Evolutionary conservation across 1,140 invertebrate genomes (phyloP).

Genomic region (Pseudomyrmex sp.): DNA sequence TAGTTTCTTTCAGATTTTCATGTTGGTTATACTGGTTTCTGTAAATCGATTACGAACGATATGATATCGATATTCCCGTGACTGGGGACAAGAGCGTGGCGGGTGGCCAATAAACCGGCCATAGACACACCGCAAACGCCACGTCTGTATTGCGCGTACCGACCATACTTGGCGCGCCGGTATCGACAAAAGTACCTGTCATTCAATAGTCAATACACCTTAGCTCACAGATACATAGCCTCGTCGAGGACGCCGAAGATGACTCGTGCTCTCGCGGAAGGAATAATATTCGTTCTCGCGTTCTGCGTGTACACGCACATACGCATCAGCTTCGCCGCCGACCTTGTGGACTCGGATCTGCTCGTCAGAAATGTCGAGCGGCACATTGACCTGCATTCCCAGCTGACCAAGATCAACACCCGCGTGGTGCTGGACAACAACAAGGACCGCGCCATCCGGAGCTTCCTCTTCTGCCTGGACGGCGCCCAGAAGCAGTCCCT

Average conservation of each 20-base stretch:
- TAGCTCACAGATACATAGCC: neutral
- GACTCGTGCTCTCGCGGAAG: neutral
- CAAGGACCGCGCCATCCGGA: conserved; percentile 87
- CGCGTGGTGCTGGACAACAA: conserved; percentile 94
- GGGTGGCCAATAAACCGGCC: neutral
- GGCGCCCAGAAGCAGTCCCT: conserved; percentile 87
- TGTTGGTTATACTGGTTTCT: too few relatives aligned
- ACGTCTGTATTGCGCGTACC: conserved; percentile 64
- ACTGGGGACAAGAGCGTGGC: neutral
- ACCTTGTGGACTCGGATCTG: conserved; percentile 84
- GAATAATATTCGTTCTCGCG: conserved; percentile 50
- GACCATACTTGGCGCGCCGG: conserved; percentile 52
- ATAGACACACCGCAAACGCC: conserved; percentile 51
- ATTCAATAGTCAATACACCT: conserved; percentile 3
- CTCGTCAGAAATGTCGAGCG: conserved; percentile 94
- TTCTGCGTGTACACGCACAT: neutral
- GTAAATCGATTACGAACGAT: too few relatives aligned
- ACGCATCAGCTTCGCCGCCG: neutral
- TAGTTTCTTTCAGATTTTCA: too few relatives aligned
- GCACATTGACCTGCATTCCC: conserved; percentile 94
- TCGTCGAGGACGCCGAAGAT: conserved; percentile 18
- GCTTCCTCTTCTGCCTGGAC: conserved; percentile 91
- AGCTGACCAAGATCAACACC: conserved; percentile 93
- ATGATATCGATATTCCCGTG: conserved; percentile 10
- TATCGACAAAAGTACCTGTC: conserved; percentile 12